Evolutionary conservation across 2,113 vertebrate genomes (phyloP), one percentile per base, ranked within the genome.

Genomic region (Montifringilla adamsi): DNA sequence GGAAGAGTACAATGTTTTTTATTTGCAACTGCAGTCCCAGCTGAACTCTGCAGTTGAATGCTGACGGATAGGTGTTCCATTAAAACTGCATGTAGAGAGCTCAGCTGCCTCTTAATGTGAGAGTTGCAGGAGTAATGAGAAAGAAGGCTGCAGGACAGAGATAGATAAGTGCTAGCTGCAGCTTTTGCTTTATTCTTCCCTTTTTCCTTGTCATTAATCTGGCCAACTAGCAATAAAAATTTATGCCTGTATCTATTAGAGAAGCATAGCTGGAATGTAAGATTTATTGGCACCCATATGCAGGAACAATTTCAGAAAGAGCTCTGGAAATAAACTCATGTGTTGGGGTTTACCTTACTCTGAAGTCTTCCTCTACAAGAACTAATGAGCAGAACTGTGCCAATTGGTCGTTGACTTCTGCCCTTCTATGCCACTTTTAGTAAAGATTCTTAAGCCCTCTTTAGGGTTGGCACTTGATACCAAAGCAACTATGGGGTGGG

Each of bases 201-300:
- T 60, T 84, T 91, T 93, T 89, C 70, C 88, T 81, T 58, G 89
- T 72, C 68, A 31, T 49, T 69, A 85, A 89, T 92, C 55, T 84
- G 89, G 63, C 79, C 77, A 76, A 92, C 69, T 69, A 80, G 70
- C 94, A 96, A 91, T 79, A 83, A 93, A 81, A 94, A 96, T 92
- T 89, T 87, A 87, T 94, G 83, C 52, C 89, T 94, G 44, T 84
- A 79, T 94, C 77, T 96, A 83, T 94, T 93, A 94, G 84, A 84
- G 73, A 91, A 91, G 66, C 50, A 93, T 77, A 76, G 72, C 76
- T 94, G 84, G 82, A 94, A 82, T 92, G 82, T 88, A 44, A 77
- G 87, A 94, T 94, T 96, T 96, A 95, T 94, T 94, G 93, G 84
- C 67, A 94, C 28, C 75, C 68, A 72, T 64, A 77, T 22, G 88